Base-by-base conservation (phyloP, 2,888 invertebrate species). In the Steinernema scapterisci region DNA sequence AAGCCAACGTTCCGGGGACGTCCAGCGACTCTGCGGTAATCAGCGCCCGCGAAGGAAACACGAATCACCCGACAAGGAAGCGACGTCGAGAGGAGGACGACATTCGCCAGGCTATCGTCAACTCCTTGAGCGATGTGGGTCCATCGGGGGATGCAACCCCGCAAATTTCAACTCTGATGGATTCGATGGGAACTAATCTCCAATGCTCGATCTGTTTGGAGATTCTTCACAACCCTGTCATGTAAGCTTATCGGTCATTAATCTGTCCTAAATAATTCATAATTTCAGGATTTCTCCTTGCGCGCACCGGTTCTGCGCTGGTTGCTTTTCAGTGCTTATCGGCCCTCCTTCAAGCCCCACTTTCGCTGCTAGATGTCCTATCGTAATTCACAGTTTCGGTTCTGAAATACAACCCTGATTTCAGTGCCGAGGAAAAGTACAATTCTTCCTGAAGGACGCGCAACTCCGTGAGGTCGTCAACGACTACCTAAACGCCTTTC, bases 191-290 rank as follows among this genome's bases (percentile, higher is more conserved):
- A n/a, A n/a, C n/a, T n/a, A n/a, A n/a, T n/a, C n/a, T n/a, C n/a
- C n/a, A n/a, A n/a, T n/a, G n/a, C n/a, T n/a, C n/a, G 11, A 63
- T 63, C 63, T 63, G 63, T n/a, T 31, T 63, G 63, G 63, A 63
- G 31, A 27, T 63, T 3, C 63, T 63, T 27, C 19, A 63, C 31
- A 63, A 63, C 1, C 63, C 63, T 27, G 13, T 63, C 38, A 13
- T 63, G 63, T 63, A 31, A 63, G 63, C n/a, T 63, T 31, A 1
- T 13, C 19, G 6, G 21, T 13, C 13, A 2, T 54, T 2, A 16
- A 54, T 2, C 48, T 5, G 2, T 6, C 25, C 13, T 11, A 21
- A 54, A 19, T 2, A 3, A 6, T 38, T 9, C 38, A 6, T 3
- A 54, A 54, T 54, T 54, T 54, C 54, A 63, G 63, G 7, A 9